phyloP scores from a whole-genome alignment of 1,140 invertebrate species.

The Ceratosolen solmsi region DNA sequence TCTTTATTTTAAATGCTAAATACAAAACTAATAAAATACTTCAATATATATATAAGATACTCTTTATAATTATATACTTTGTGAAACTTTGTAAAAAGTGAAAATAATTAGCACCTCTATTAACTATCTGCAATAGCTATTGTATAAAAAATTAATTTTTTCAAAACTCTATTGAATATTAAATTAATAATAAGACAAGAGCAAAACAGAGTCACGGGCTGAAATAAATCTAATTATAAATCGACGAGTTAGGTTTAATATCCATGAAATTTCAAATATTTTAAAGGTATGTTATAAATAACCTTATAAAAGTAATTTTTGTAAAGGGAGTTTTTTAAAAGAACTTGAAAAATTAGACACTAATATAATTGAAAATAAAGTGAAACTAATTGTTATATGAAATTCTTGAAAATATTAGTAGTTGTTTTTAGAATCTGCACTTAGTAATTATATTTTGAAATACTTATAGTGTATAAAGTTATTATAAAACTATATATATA shows the following conservation, averaged over 20 bases:
- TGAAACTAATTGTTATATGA: constrained; percentile 3
- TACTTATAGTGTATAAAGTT: not conserved
- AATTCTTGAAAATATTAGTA: constrained; percentile 8
- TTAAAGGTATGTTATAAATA: not conserved
- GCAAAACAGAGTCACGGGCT: not conserved
- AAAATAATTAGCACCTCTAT: too few species aligned
- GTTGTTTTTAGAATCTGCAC: not conserved
- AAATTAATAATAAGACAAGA: not conserved
- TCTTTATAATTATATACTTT: too few species aligned
- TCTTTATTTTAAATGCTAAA: too few species aligned
- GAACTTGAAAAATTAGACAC: not conserved
- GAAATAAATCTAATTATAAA: not conserved
- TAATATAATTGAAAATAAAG: constrained; percentile 11
- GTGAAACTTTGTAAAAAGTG: too few species aligned
- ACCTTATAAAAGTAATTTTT: not conserved
- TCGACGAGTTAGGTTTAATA: not conserved
- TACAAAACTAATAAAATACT: too few species aligned
- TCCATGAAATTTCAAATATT: not conserved
- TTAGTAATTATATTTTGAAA: not conserved
- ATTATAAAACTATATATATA: too few species aligned
- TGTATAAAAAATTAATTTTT: not conserved
- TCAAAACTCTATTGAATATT: not conserved
- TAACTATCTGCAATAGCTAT: too few species aligned
- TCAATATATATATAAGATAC: too few species aligned
- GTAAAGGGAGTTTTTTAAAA: not conserved